A percentile compares a stretch with the other conserved stretches of the same genome.
Evolutionary conservation across 2,113 vertebrate genomes (phyloP).

Genomic region (Zapus hudsonius): DNA sequence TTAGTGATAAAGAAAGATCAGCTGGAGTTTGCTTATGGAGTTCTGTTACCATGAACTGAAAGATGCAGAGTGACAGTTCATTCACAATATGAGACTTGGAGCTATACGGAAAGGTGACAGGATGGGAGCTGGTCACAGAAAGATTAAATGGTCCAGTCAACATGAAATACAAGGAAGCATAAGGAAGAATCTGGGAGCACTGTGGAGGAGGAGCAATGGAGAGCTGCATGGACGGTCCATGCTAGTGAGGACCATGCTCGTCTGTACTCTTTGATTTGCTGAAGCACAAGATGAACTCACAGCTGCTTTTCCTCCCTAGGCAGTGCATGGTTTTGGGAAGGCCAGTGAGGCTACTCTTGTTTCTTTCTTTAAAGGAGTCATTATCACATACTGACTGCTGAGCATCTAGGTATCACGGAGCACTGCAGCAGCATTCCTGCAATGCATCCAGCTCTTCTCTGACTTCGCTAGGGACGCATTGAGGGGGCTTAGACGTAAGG

Average conservation of each 20-base stretch:
- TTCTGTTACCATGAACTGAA: not conserved
- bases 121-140: not conserved
- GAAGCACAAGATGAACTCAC: conserved; percentile 25
- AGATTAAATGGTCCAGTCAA: not conserved
- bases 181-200: not conserved
- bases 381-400: not conserved
- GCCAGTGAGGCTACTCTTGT: conserved; percentile 1
- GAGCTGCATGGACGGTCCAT: not conserved
- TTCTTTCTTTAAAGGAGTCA: conserved; percentile 11
- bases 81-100: conserved; percentile 1
- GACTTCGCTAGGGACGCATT: too few relatives aligned
- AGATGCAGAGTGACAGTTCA: not conserved
- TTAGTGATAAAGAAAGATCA: not conserved
- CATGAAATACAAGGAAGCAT: not conserved
- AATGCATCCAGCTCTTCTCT: not conserved
- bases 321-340: conserved; percentile 25
- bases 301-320: not conserved
- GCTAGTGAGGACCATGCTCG: not conserved
- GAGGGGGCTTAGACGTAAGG: not conserved
- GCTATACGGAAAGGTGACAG: not conserved
- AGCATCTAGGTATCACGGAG: not conserved
- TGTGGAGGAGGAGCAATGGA: not conserved
- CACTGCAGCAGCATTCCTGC: not conserved
- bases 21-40: not conserved
- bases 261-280: not conserved